Conservation (phyloP, 1,140 invertebrate species). For the Drosophila kikkawai region DNA sequence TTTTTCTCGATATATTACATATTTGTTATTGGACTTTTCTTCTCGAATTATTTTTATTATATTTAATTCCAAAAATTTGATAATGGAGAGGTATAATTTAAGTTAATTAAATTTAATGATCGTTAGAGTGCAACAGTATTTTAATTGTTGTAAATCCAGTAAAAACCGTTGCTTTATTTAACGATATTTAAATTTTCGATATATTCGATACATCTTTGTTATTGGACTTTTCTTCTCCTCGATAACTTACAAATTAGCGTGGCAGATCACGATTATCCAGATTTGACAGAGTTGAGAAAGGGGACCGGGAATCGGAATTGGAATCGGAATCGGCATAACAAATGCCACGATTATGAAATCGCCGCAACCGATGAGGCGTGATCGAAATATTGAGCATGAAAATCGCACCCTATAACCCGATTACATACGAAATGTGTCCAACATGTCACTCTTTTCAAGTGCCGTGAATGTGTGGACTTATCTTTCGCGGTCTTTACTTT, state of each 20-base stretch:
- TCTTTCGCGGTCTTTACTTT: not conserved
- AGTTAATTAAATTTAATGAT: conserved; percentile 1
- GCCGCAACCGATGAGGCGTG: conserved; percentile 36
- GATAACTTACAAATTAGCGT: conserved; percentile 11
- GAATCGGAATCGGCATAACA: conserved; percentile 50
- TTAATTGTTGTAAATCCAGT: not conserved
- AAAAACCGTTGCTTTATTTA: not conserved
- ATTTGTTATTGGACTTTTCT: too few species aligned
- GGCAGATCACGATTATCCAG: conserved; percentile 23
- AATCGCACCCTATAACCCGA: conserved; percentile 58
- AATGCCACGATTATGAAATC: conserved; percentile 64
- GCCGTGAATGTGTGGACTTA: conserved; percentile 1
- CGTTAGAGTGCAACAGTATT: not conserved
- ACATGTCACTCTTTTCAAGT: conserved; percentile 48
- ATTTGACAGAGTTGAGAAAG: not conserved
- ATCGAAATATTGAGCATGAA: conserved; percentile 63
- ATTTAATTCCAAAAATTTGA: too few species aligned
- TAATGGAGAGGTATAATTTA: not conserved
- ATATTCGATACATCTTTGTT: not conserved
- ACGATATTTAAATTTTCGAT: not conserved
- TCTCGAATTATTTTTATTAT: too few species aligned
- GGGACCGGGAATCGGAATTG: conserved; percentile 9
- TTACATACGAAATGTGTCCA: conserved; percentile 33
- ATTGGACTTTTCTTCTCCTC: not conserved
- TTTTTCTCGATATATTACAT: not conserved